phyloP scores from a whole-genome alignment of 2,797 vertebrate species.

The Gadopsis marmoratus region DNA sequence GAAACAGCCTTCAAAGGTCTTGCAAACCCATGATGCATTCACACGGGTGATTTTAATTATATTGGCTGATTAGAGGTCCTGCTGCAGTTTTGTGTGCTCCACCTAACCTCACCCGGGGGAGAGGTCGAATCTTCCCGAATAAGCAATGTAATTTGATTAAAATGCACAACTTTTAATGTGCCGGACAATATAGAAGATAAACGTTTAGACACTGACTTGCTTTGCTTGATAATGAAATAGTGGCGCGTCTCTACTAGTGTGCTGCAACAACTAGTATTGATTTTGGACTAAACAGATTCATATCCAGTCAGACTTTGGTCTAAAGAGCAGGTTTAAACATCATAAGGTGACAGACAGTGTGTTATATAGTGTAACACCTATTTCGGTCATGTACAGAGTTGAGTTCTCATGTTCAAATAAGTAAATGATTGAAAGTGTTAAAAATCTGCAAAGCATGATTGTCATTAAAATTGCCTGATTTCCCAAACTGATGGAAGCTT shows the following conservation, averaged over 20 bases:
- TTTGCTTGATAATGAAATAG: constrained; percentile 5
- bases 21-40: neutral
- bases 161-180: neutral
- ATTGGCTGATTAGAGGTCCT: neutral
- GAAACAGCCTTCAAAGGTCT: neutral
- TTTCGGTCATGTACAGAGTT: constrained; percentile 1
- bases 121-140: neutral
- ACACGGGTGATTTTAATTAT: neutral
- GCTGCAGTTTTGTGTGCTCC: neutral
- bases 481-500: constrained; percentile 18
- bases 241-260: constrained; percentile 1
- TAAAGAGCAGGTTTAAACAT: neutral
- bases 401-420: neutral
- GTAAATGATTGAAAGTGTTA: constrained; percentile 13
- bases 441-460: constrained; percentile 31
- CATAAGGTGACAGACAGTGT: neutral
- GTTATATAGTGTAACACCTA: neutral
- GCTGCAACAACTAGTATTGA: neutral
- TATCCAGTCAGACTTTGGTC: neutral
- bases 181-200: neutral
- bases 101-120: neutral
- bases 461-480: constrained; percentile 18
- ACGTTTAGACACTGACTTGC: neutral
- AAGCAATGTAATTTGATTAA: neutral
- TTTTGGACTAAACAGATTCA: constrained; percentile 1